Evolutionary conservation across 2,113 vertebrate genomes (phyloP).

Genomic region (human): DNA sequence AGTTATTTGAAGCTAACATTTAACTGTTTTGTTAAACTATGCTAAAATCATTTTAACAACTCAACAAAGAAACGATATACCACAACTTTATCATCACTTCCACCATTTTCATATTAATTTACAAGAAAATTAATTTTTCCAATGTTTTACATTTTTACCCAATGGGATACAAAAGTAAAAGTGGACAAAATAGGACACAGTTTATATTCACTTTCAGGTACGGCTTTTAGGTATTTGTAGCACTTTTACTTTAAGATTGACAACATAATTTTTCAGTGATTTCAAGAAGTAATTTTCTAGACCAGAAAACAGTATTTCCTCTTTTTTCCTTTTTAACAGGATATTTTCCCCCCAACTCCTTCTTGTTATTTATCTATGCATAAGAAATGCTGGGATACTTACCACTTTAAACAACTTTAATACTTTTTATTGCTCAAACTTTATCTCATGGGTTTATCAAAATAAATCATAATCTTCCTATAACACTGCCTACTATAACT

Average conservation of each 20-base stretch:
- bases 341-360: neutral
- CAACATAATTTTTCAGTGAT: neutral
- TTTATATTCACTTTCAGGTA: constrained; percentile 9
- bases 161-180: neutral
- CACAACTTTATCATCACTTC: constrained; percentile 47
- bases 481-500: neutral
- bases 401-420: neutral
- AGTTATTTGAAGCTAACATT: constrained; percentile 76
- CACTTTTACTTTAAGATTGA: neutral
- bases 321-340: neutral
- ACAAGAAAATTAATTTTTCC: constrained; percentile 30
- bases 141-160: neutral
- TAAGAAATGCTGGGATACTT: neutral
- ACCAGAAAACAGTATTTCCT: neutral
- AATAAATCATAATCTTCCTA: neutral
- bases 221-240: constrained; percentile 9
- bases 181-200: neutral
- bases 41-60: constrained; percentile 69
- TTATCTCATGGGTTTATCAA: neutral
- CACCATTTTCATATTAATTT: constrained; percentile 3
- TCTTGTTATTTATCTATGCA: neutral
- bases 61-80: constrained; percentile 63
- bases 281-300: constrained; percentile 9
- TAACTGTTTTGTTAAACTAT: constrained; percentile 68
- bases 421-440: neutral